A percentile compares a stretch with the other conserved stretches of the same genome.
Conservation (phyloP, 1,140 invertebrate species). For the Lordiphosa mommai region DNA sequence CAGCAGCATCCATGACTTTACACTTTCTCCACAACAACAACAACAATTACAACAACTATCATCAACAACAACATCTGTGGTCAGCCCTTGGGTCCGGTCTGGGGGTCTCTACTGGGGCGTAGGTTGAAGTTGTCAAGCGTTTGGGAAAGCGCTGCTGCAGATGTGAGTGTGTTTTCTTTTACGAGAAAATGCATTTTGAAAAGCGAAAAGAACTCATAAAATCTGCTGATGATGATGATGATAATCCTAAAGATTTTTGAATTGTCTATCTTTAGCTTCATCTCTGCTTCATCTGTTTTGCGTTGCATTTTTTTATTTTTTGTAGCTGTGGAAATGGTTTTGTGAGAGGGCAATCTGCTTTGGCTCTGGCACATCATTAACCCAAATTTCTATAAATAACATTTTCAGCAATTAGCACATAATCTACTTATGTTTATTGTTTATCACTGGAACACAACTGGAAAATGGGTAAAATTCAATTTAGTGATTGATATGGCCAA, state of each 20-base stretch:
- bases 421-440: neutral
- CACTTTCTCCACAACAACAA: slow-evolving; percentile 50
- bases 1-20: slow-evolving; percentile 54
- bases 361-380: slow-evolving; percentile 63
- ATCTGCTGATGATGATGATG: slow-evolving; percentile 24
- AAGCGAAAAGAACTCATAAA: slow-evolving; percentile 68
- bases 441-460: neutral
- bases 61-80: slow-evolving; percentile 50
- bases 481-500: slow-evolving; percentile 36
- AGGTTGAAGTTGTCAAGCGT: slow-evolving; percentile 12
- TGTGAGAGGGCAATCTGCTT: slow-evolving; percentile 55
- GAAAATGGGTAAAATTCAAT: slow-evolving; percentile 2
- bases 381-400: slow-evolving; percentile 71
- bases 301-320: slow-evolving; percentile 51
- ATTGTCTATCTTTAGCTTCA: slow-evolving; percentile 47
- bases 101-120: slow-evolving; percentile 20
- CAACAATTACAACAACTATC: slow-evolving; percentile 23
- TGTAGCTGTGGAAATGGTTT: slow-evolving; percentile 24
- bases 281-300: slow-evolving; percentile 33
- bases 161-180: slow-evolving; percentile 4
- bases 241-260: slow-evolving; percentile 55
- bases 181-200: slow-evolving; percentile 47
- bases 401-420: slow-evolving; percentile 50
- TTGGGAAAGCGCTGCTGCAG: slow-evolving; percentile 40
- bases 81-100: slow-evolving; percentile 32